phyloP scores from a whole-genome alignment of 2,797 vertebrate species.

The Enteromius fasciolatus region DNA sequence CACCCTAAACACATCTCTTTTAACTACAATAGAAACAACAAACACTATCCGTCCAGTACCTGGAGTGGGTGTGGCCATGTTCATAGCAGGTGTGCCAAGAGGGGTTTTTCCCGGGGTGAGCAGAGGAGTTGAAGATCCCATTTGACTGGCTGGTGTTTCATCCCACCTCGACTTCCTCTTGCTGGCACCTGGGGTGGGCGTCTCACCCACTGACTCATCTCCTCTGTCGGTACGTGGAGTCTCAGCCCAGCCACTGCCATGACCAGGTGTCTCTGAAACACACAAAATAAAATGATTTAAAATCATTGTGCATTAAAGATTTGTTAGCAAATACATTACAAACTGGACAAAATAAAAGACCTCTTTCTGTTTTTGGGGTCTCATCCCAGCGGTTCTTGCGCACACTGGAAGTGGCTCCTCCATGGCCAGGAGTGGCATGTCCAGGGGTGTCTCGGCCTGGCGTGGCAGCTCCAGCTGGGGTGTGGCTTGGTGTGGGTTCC shows the following conservation, averaged over 20 bases:
- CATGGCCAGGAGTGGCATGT: slow-evolving; percentile 94
- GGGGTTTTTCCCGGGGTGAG: slow-evolving; percentile 97
- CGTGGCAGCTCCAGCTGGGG: slow-evolving; percentile 93
- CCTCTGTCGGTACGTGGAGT: slow-evolving; percentile 96
- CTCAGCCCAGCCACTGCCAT: slow-evolving; percentile 97
- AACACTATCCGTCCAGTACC: slow-evolving; percentile 70
- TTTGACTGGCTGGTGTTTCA: slow-evolving; percentile 96
- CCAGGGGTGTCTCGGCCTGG: slow-evolving; percentile 96
- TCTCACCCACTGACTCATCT: slow-evolving; percentile 96
- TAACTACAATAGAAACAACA: not conserved
- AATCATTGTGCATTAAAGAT: not conserved
- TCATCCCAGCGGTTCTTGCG: slow-evolving; percentile 99
- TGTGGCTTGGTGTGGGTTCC: slow-evolving; percentile 98
- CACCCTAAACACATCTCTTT: not conserved
- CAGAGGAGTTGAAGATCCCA: slow-evolving; percentile 97
- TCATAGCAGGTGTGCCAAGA: slow-evolving; percentile 97
- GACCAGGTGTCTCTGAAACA: slow-evolving; percentile 91
- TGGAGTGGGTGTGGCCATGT: slow-evolving; percentile 98
- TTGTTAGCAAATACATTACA: not conserved
- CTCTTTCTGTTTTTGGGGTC: slow-evolving; percentile 96
- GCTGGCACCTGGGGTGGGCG: slow-evolving; percentile 95
- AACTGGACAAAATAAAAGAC: slow-evolving; percentile 60
- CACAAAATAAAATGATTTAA: not conserved
- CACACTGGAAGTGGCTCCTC: slow-evolving; percentile 92
- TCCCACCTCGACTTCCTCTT: slow-evolving; percentile 99